Conservation (phyloP, 1,140 invertebrate genomes). For the Paralvinella palmiformis region DNA sequence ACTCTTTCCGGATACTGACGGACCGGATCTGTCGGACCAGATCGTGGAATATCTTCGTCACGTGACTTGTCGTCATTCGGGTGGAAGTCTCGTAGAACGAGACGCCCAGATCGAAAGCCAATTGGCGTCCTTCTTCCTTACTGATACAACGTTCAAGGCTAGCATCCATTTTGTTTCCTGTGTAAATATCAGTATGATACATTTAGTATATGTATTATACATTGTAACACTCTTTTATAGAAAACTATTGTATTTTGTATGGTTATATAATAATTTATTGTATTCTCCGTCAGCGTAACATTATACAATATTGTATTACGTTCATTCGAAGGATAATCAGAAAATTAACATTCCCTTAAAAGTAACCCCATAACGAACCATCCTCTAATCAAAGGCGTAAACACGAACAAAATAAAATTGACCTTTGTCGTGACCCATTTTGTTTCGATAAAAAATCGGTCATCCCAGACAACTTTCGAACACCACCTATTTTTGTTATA, state of each 20-base stretch:
- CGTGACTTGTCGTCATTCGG: background rate
- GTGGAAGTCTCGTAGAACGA: background rate
- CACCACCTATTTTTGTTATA: too few relatives aligned
- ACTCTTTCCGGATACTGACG: background rate
- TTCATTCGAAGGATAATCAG: background rate
- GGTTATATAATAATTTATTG: background rate
- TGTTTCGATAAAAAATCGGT: too few relatives aligned
- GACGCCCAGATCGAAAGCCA: background rate
- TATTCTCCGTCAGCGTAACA: background rate
- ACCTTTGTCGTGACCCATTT: too few relatives aligned
- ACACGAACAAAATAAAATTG: too few relatives aligned
- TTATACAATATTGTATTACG: background rate
- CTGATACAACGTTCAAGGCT: background rate
- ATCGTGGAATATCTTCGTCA: background rate
- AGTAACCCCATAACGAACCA: too few relatives aligned
- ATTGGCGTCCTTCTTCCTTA: background rate
- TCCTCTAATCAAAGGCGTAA: too few relatives aligned
- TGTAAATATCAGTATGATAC: background rate
- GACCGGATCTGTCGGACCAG: background rate
- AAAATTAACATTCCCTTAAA: background rate
- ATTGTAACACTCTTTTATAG: background rate
- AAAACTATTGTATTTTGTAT: background rate
- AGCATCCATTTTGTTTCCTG: background rate
- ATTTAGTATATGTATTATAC: background rate
- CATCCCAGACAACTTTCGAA: too few relatives aligned